Evolutionary conservation across 2,888 invertebrate species (phyloP).

Genomic region (Hemistola chrysoprasaria): DNA sequence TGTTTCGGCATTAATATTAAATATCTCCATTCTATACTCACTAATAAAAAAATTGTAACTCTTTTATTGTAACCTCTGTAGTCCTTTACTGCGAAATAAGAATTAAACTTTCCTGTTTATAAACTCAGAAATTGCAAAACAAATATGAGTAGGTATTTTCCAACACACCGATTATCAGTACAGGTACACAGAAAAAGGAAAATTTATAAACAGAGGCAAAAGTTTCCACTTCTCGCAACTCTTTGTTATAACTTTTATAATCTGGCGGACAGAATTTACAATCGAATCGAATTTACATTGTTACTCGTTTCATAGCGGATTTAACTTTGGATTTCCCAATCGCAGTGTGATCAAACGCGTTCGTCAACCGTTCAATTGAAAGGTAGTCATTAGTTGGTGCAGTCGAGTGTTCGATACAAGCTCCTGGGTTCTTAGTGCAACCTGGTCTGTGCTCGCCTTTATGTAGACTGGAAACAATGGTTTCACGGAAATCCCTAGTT

Average conservation of each 20-base stretch:
- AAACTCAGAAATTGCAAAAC: too few species aligned
- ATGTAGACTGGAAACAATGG: slow-evolving; percentile 61
- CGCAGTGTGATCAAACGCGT: slow-evolving; percentile 27
- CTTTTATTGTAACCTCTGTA: too few species aligned
- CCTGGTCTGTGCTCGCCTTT: slow-evolving; percentile 40
- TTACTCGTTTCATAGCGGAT: slow-evolving; percentile 23
- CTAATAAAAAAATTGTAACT: too few species aligned
- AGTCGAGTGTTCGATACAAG: slow-evolving; percentile 22
- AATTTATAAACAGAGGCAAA: slow-evolving; percentile 14
- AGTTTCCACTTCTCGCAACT: slow-evolving; percentile 9
- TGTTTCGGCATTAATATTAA: too few species aligned
- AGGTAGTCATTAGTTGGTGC: slow-evolving; percentile 31
- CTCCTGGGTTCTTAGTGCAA: slow-evolving; percentile 7
- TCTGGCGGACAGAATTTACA: too few species aligned
- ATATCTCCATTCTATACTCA: too few species aligned
- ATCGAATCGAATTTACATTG: slow-evolving; percentile 12
- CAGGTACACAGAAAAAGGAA: neutral
- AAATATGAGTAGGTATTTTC: too few species aligned
- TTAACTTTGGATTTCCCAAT: slow-evolving; percentile 21
- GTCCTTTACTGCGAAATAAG: too few species aligned
- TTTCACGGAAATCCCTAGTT: slow-evolving; percentile 60
- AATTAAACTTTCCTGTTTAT: too few species aligned
- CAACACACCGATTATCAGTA: neutral
- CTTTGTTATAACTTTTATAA: slow-evolving; percentile 23
- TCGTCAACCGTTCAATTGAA: slow-evolving; percentile 29